A percentile compares a stretch with the other conserved stretches of the same genome.
Conservation (phyloP, 1,140 invertebrate genomes). For the Conus betulinus region DNA sequence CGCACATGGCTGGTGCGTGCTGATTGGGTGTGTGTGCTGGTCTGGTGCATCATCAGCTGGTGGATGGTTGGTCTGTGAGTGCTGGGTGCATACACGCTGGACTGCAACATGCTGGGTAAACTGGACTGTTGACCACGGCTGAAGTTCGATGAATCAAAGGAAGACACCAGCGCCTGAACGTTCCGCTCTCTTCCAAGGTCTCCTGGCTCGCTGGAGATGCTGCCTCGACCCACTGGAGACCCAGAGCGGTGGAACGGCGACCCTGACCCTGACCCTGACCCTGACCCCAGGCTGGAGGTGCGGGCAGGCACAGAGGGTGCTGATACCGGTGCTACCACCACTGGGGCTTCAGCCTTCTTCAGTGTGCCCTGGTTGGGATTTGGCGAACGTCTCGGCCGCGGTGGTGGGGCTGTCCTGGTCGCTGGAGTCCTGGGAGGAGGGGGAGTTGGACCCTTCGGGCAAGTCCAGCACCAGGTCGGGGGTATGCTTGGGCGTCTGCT, state of each 20-base stretch:
- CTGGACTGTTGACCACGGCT: slow-evolving; percentile 4
- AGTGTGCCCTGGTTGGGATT: slow-evolving; percentile 85
- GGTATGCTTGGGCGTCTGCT: slow-evolving; percentile 80
- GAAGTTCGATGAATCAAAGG: slow-evolving; percentile 17
- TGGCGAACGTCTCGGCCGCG: slow-evolving; percentile 71
- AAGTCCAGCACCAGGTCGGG: slow-evolving; percentile 94
- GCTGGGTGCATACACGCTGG: slow-evolving; percentile 1
- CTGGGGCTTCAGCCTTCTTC: slow-evolving; percentile 80
- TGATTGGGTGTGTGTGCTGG: slow-evolving; percentile 62
- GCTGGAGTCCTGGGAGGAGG: slow-evolving; percentile 55
- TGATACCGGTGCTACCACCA: background rate
- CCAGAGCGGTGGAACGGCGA: slow-evolving; percentile 32
- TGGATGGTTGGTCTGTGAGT: background rate
- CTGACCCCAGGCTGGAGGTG: background rate
- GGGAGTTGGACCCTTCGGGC: slow-evolving; percentile 75
- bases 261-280: background rate
- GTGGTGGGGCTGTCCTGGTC: slow-evolving; percentile 67
- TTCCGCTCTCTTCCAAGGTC: slow-evolving; percentile 33
- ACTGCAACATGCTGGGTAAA: slow-evolving; percentile 17
- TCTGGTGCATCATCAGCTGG: too few species aligned
- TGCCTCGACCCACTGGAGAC: slow-evolving; percentile 62
- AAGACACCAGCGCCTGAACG: slow-evolving; percentile 37
- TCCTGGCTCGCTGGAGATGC: slow-evolving; percentile 43
- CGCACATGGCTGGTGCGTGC: slow-evolving; percentile 72
- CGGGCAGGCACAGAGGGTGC: slow-evolving; percentile 46